Base-by-base conservation (phyloP, 2,113 vertebrate species). In the Forbesichthys agassizii region DNA sequence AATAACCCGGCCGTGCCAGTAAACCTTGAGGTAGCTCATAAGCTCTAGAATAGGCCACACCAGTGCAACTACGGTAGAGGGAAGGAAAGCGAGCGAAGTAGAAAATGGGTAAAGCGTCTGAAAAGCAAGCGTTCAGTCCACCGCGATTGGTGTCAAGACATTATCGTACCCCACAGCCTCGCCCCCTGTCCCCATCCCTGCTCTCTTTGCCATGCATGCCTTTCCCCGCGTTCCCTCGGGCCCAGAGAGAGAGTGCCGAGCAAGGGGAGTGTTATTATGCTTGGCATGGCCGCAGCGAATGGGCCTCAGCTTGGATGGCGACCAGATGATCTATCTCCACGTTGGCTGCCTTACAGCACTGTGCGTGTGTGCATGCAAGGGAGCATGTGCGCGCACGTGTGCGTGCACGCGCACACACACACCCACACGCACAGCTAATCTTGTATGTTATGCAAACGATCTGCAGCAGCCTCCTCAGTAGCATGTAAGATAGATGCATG, bases 81-180 rank as follows among this genome's bases (percentile, higher is more conserved):
- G 27, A 1, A 27, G 2, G 27, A 27, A 27, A 14, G 85, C 72
- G 62, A 65, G 68, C 72, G 66, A 12, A 73, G 66, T 52, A 73
- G 71, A 82, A 90, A 91, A 80, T 87, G 81, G 83, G 89, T 91
- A 85, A 87, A 74, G 77, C 83, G 77, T 86, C 62, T 80, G 71
- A 87, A 79, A 84, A 64, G 33, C 52, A 67, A 74, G 61, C 80
- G 54, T 84, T 72, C 61, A 62, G 74, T 67, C 69, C 73, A 68
- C 69, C 79, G 58, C 48, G 1, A 59, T 20, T 68, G 54, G 77
- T 79, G 78, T 82, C 77, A 73, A 73, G 72, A 78, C 77, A 55
- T 73, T 79, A 76, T 81, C 68, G 67, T 56, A 61, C 66, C 59
- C 71, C 60, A 61, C 66, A 57, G 69, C 60, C 33, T 53, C 33